Evolutionary conservation across 2,113 vertebrate species (phyloP).

Genomic region (Ictalurus punctatus): DNA sequence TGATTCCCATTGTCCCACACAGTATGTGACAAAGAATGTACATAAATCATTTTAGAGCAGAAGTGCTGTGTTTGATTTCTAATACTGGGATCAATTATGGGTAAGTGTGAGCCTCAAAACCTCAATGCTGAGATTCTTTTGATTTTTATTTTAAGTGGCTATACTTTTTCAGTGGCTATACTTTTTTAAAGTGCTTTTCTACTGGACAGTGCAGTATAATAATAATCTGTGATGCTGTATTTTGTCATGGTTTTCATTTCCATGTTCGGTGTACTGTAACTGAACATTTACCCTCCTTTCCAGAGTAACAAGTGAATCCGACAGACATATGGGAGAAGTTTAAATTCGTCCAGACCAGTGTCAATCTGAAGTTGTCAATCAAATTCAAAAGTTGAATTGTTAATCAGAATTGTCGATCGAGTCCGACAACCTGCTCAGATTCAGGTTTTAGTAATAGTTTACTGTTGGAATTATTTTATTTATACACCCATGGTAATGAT

Average conservation of each 20-base stretch:
- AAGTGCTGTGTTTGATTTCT: not conserved
- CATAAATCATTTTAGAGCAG: not conserved
- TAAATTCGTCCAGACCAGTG: not conserved
- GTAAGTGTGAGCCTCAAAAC: not conserved
- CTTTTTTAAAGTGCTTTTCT: not conserved
- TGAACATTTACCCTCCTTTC: not conserved
- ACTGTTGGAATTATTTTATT: not conserved
- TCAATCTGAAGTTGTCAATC: too few relatives aligned
- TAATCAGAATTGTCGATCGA: too few relatives aligned
- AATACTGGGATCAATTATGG: constrained; percentile 7
- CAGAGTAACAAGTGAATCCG: not conserved
- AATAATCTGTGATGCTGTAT: not conserved
- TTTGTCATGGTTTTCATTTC: not conserved
- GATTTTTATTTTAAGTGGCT: not conserved
- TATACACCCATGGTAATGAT: not conserved
- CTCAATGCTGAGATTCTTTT: not conserved
- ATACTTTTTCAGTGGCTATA: not conserved
- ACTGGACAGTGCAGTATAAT: not conserved
- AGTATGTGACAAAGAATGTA: not conserved
- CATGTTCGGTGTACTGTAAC: not conserved
- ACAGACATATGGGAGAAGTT: not conserved
- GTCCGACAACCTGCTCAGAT: not conserved
- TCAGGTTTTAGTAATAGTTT: not conserved
- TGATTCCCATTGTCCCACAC: not conserved
- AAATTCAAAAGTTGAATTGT: too few relatives aligned